phyloP scores from a whole-genome alignment of 2,888 invertebrate genomes.

The Drosophila siamana region DNA sequence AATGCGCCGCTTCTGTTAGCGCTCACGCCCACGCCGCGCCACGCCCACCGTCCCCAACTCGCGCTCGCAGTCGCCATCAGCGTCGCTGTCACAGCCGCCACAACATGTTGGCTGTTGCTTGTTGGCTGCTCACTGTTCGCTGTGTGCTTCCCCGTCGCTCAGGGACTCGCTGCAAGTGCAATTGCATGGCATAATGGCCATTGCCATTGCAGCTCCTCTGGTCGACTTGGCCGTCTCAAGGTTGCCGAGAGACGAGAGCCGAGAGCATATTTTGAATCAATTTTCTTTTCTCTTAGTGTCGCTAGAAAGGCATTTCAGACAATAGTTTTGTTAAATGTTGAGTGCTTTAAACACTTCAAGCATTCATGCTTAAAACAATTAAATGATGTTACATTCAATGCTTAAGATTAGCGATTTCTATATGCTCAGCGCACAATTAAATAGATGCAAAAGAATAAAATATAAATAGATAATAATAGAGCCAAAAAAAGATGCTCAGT shows the following conservation, averaged over 20 bases:
- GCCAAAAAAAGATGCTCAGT: no score
- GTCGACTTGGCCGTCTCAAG: not conserved
- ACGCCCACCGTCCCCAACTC: not conserved
- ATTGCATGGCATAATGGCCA: conserved; percentile 3
- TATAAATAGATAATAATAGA: no score
- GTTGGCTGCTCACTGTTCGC: not conserved
- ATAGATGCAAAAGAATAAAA: no score
- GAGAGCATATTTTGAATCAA: not conserved
- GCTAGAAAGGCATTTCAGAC: no score
- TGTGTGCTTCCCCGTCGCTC: conserved; percentile 41
- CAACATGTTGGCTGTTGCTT: not conserved
- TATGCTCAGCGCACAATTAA: no score
- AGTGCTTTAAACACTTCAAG: no score
- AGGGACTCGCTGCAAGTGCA: conserved; percentile 26
- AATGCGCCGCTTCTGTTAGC: not conserved
- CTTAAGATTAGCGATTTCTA: no score
- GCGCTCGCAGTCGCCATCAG: not conserved
- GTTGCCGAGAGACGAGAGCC: not conserved
- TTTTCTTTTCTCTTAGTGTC: not conserved
- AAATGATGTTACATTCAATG: no score
- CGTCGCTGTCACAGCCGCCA: not conserved
- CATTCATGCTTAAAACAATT: no score
- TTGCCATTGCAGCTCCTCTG: not conserved
- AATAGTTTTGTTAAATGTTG: no score
- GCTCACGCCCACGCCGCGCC: not conserved